A percentile compares a stretch with the other conserved stretches of the same genome.
These are phyloP conservation scores for Brachyhypopomus occidentalis DNA, from an alignment of 2,113 vertebrate species.

Conservation along the genomic window DNA sequence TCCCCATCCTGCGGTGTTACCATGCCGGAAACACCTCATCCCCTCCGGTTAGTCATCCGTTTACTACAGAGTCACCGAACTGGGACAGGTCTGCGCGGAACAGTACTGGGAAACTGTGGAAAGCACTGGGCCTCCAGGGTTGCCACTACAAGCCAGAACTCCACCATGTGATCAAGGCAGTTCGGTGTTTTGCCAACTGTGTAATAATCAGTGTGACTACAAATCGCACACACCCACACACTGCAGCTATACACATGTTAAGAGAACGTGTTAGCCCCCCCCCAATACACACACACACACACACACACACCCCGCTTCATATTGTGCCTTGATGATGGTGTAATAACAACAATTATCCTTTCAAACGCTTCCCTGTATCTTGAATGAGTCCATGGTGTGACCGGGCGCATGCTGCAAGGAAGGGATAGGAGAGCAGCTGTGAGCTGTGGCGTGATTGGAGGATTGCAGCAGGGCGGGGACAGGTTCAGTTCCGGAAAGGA, in stretches of 20 bases:
- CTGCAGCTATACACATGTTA: neutral
- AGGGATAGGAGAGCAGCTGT: neutral
- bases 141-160: no score
- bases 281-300: no score
- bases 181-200: neutral
- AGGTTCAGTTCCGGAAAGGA: conserved; percentile 10
- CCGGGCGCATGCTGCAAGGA: neutral
- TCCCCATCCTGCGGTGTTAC: no score
- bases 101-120: neutral
- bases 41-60: neutral
- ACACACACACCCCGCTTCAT: no score
- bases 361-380: conserved; percentile 36
- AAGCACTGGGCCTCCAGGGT: neutral
- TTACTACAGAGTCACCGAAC: neutral
- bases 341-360: conserved; percentile 46
- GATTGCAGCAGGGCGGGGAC: conserved; percentile 10
- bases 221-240: neutral
- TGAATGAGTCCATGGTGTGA: neutral
- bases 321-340: conserved; percentile 31
- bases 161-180: no score
- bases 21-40: no score
- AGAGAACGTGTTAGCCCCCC: neutral
- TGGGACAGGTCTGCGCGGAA: neutral
- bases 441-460: conserved; percentile 36
- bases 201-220: neutral